Evolutionary conservation across 2,888 invertebrate species (phyloP), one percentile per base, ranked within the genome.

Genomic region (Julus scanicus): DNA sequence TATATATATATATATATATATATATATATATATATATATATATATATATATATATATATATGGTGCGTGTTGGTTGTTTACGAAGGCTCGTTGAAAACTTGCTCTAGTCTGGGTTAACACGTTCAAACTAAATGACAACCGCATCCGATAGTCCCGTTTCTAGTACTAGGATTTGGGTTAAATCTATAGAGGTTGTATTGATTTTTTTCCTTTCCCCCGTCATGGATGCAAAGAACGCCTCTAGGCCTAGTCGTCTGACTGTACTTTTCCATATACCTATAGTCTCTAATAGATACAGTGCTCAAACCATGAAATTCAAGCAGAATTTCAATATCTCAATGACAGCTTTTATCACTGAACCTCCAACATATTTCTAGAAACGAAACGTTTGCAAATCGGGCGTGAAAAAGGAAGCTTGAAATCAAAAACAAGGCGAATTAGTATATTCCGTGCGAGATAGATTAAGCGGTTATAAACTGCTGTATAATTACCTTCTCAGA

Each of bases 51-150:
- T 29, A 29, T 29, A 29, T 29, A 29, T 29, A 29, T 29, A 29
- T 29, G 29, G 29, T 29, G 44, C 44, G 13, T 20, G 20, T 4
- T 71, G n/a, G 20, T 71, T 71, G 63, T 71, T 29, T 71, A 71
- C 63, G 20, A 71, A 20, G 20, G 20, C 20, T 71, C 63, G 63
- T 71, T 71, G 63, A 71, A 71, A 20, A 71, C 63, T 20, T 17
- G 63, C 63, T 71, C n/a, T 71, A 20, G n/a, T 71, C 63, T 71
- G 63, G 63, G n/a, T 71, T 71, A 71, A 71, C 63, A 71, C 63
- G 63, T 71, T 29, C 63, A 71, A 29, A 71, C 20, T 71, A 71
- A 71, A 71, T 29, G 63, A 71, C 63, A 71, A 71, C 63, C 20
- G 63, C 57, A 63, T 63, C 57, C 57, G 57, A 63, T n/a, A 29